phyloP scores from a whole-genome alignment of 2,113 vertebrate genomes.

The Macaca nemestrina region DNA sequence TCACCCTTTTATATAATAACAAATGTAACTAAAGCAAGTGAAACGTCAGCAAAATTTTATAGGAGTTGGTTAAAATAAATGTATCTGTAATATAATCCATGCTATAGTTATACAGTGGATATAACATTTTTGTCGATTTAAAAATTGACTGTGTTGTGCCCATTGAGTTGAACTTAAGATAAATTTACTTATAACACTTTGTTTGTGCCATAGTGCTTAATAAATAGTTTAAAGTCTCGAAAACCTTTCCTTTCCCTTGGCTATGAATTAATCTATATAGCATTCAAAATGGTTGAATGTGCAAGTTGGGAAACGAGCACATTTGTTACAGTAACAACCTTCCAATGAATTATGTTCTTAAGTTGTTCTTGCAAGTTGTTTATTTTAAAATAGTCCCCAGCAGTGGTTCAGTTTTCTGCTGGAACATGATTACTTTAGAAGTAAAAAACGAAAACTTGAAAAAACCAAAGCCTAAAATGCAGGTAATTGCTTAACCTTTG shows the following conservation, averaged over 20 bases:
- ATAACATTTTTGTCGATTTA: not conserved
- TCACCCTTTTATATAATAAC: not conserved
- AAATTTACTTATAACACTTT: conserved; percentile 56
- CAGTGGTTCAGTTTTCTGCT: not conserved
- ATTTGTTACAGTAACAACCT: conserved; percentile 49
- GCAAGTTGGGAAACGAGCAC: conserved; percentile 12
- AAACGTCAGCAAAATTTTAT: conserved; percentile 22
- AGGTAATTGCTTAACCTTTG: not conserved
- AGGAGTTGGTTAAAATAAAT: not conserved
- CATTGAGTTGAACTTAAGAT: conserved; percentile 23
- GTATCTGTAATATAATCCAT: not conserved
- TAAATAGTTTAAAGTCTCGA: conserved; percentile 27
- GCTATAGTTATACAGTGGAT: not conserved
- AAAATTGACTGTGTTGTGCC: not conserved
- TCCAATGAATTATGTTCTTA: conserved; percentile 31
- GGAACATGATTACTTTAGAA: not conserved
- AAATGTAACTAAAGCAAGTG: not conserved
- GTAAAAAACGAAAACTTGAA: not conserved
- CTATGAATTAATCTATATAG: conserved; percentile 47
- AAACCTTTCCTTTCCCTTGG: conserved; percentile 48
- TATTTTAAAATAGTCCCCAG: not conserved
- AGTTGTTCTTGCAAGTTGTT: conserved; percentile 13
- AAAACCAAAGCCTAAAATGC: not conserved
- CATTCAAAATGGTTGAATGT: conserved; percentile 35
- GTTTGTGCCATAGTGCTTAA: conserved; percentile 31